Conservation (phyloP, 2,113 vertebrate genomes). For the Genyomyrus donnyi region DNA sequence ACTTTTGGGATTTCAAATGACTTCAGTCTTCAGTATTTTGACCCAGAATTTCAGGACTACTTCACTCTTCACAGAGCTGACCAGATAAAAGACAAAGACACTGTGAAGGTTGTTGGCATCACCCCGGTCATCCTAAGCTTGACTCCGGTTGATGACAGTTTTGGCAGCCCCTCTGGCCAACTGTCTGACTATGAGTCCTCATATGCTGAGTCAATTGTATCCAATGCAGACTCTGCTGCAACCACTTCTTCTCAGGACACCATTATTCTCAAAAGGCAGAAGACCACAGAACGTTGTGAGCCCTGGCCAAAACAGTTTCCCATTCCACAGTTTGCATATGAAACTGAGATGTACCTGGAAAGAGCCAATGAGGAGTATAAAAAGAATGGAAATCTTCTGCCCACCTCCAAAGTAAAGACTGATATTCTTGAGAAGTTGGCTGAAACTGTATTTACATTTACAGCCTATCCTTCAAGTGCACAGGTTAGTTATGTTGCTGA, state of each 20-base stretch:
- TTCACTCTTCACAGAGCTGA: slow-evolving; percentile 23
- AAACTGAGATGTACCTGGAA: slow-evolving; percentile 35
- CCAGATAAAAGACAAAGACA: slow-evolving; percentile 37
- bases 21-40: slow-evolving; percentile 32
- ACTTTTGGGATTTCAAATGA: slow-evolving; percentile 23
- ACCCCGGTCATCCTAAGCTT: slow-evolving; percentile 20
- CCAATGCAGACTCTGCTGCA: slow-evolving; percentile 26
- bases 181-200: slow-evolving; percentile 23
- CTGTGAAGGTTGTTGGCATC: slow-evolving; percentile 28
- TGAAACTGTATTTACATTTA: too few relatives aligned
- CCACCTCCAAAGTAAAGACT: too few relatives aligned
- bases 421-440: too few relatives aligned
- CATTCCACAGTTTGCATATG: slow-evolving; percentile 33
- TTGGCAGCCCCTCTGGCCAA: slow-evolving; percentile 23
- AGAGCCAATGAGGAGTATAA: slow-evolving; percentile 13
- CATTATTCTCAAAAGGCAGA: slow-evolving; percentile 26
- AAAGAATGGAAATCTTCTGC: too few relatives aligned
- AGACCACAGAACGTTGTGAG: slow-evolving; percentile 18
- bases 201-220: slow-evolving; percentile 15
- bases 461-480: too few relatives aligned
- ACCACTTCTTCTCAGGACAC: slow-evolving; percentile 19
- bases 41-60: slow-evolving; percentile 32
- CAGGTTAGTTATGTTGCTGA: too few relatives aligned
- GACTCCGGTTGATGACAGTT: slow-evolving; percentile 6
- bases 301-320: slow-evolving; percentile 39